Evolutionary conservation across 1,140 invertebrate genomes (phyloP).

Genomic region (Scaptomyza graminum): DNA sequence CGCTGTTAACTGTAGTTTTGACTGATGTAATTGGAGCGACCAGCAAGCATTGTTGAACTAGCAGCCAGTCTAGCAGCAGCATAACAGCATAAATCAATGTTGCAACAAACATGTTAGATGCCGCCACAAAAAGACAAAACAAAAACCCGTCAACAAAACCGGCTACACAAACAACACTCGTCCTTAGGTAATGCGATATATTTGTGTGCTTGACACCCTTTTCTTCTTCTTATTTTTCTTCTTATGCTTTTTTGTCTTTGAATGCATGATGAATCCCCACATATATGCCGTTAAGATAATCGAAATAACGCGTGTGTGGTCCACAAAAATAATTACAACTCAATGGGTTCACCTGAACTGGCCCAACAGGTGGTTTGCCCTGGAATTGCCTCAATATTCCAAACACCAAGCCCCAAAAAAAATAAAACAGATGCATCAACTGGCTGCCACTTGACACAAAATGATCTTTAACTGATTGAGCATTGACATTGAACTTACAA

Average conservation of each 20-base stretch:
- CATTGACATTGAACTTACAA: constrained; percentile 73
- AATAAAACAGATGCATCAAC: constrained; percentile 38
- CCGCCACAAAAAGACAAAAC: constrained; percentile 6
- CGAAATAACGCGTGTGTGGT: constrained; percentile 69
- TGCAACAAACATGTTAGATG: constrained; percentile 55
- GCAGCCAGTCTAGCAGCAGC: constrained; percentile 10
- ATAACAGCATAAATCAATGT: constrained; percentile 62
- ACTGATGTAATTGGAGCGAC: constrained; percentile 78
- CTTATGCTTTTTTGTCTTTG: constrained; percentile 43
- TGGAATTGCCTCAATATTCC: constrained; percentile 7
- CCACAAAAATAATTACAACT: constrained; percentile 69
- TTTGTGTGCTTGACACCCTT: constrained; percentile 54
- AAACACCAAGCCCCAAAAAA: not conserved
- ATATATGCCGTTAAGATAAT: constrained; percentile 69
- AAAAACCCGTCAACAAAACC: constrained; percentile 42
- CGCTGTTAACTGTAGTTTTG: constrained; percentile 67
- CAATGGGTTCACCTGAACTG: constrained; percentile 73
- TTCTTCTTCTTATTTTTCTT: constrained; percentile 10
- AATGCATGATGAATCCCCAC: constrained; percentile 36
- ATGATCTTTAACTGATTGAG: constrained; percentile 57
- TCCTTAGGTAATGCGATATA: constrained; percentile 60
- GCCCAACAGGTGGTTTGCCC: constrained; percentile 66
- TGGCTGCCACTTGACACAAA: constrained; percentile 56
- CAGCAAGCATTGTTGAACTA: constrained; percentile 14
- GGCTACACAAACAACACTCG: constrained; percentile 32